phyloP scores from a whole-genome alignment of 1,140 invertebrate genomes.

The Odontomachus brunneus region DNA sequence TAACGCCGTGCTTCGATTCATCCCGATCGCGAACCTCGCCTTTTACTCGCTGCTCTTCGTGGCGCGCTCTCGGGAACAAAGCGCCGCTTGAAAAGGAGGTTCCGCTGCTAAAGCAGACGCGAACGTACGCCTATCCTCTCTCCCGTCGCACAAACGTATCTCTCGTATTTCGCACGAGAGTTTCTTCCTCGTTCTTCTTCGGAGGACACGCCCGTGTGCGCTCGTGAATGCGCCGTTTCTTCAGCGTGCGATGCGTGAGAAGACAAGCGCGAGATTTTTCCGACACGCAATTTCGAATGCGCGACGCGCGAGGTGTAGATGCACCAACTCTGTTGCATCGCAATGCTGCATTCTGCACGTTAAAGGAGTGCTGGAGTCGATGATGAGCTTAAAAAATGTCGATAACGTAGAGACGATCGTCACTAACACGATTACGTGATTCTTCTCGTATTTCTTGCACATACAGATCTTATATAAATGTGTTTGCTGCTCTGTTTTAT shows the following conservation, averaged over 20 bases:
- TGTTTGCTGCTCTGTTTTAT: too few relatives aligned
- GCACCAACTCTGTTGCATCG: background rate
- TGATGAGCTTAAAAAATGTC: too few relatives aligned
- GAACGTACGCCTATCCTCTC: background rate
- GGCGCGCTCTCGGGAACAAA: constrained; percentile 13
- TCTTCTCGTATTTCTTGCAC: too few relatives aligned
- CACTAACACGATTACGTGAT: too few relatives aligned
- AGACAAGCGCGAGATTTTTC: background rate
- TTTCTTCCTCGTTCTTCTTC: background rate
- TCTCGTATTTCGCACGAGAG: background rate
- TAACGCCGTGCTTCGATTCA: constrained; percentile 9
- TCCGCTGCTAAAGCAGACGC: background rate
- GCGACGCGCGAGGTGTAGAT: too few relatives aligned
- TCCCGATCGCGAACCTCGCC: constrained; percentile 7
- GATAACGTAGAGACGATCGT: too few relatives aligned
- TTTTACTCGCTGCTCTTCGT: background rate
- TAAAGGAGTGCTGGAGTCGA: too few relatives aligned
- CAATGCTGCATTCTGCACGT: background rate
- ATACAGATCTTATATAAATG: too few relatives aligned
- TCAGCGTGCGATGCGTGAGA: background rate
- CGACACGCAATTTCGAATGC: too few relatives aligned
- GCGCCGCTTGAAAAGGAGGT: background rate
- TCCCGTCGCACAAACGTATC: background rate
- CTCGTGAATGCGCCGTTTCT: background rate
- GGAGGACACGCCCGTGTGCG: background rate